Percentiles rank a stretch among this genome's conserved stretches.
Conservation (phyloP, 2,888 invertebrate species). For the Drosophila falleni region DNA sequence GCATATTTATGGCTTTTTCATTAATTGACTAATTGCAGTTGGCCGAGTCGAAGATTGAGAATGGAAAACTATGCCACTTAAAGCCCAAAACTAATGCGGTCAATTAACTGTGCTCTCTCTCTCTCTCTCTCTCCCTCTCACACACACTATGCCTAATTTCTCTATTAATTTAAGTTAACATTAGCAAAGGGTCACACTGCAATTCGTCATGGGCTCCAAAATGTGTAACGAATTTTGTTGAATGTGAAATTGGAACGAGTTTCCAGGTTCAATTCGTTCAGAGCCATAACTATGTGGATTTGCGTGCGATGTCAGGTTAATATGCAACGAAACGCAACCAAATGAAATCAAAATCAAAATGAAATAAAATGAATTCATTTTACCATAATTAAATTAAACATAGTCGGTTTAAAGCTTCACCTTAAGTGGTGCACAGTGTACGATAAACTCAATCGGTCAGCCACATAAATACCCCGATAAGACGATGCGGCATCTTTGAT, state of each 20-base stretch:
- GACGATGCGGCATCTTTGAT: conserved; percentile 75
- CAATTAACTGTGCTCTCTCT: conserved; percentile 59
- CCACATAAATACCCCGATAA: conserved; percentile 81
- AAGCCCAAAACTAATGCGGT: conserved; percentile 66
- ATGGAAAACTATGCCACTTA: conserved; percentile 62
- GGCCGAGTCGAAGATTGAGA: background rate
- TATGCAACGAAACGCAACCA: conserved; percentile 35
- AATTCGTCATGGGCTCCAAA: conserved; percentile 69
- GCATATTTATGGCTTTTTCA: conserved; percentile 76
- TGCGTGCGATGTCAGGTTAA: conserved; percentile 49
- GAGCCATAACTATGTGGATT: conserved; percentile 78
- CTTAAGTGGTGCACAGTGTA: conserved; percentile 68
- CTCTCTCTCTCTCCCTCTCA: background rate
- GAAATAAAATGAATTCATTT: conserved; percentile 69
- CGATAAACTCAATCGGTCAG: conserved; percentile 57
- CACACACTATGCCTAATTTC: conserved; percentile 68
- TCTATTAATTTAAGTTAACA: conserved; percentile 77
- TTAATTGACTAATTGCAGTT: conserved; percentile 78
- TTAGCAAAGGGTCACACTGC: conserved; percentile 45
- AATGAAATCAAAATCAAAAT: conserved; percentile 54
- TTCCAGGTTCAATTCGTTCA: conserved; percentile 67
- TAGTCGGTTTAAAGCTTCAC: conserved; percentile 39
- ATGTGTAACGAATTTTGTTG: conserved; percentile 66
- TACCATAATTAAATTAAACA: conserved; percentile 79
- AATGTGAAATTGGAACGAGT: conserved; percentile 51